Evolutionary conservation across 2,888 invertebrate genomes (phyloP).

Genomic region (Dasypogon diadema): DNA sequence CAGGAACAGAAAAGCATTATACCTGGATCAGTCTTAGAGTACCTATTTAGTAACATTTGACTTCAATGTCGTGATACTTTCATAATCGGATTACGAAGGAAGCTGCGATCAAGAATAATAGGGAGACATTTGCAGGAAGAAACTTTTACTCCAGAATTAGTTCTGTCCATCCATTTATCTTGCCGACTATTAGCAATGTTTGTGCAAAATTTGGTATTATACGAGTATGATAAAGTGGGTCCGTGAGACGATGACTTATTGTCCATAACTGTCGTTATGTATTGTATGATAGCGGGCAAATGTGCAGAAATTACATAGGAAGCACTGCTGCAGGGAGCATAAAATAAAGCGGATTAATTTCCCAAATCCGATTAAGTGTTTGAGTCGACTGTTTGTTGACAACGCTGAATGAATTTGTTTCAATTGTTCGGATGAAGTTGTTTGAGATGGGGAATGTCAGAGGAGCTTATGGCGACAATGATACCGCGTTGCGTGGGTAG

Average conservation of each 20-base stretch:
- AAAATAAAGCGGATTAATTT: conserved; percentile 49
- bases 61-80: conserved; percentile 15
- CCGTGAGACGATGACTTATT: conserved; percentile 39
- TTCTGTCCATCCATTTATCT: conserved; percentile 39
- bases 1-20: not conserved
- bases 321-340: not conserved
- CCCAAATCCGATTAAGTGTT: conserved; percentile 52
- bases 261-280: conserved; percentile 15
- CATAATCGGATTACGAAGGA: conserved; percentile 39
- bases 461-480: conserved; percentile 11
- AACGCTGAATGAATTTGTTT: conserved; percentile 27
- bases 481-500: not conserved
- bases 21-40: not conserved
- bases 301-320: not conserved
- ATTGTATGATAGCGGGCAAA: conserved; percentile 35
- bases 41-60: conserved; percentile 15
- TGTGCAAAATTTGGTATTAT: conserved; percentile 34
- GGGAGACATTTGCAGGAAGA: not conserved
- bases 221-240: not conserved
- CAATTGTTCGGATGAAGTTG: conserved; percentile 37
- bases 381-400: conserved; percentile 47
- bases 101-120: conserved; percentile 22
- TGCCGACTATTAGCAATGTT: conserved; percentile 35
- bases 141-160: not conserved
- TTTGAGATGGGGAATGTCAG: conserved; percentile 2